Percentiles rank a stretch among this genome's conserved stretches.
phyloP scores from a whole-genome alignment of 2,113 vertebrate species.

The Leuciscus idus region DNA sequence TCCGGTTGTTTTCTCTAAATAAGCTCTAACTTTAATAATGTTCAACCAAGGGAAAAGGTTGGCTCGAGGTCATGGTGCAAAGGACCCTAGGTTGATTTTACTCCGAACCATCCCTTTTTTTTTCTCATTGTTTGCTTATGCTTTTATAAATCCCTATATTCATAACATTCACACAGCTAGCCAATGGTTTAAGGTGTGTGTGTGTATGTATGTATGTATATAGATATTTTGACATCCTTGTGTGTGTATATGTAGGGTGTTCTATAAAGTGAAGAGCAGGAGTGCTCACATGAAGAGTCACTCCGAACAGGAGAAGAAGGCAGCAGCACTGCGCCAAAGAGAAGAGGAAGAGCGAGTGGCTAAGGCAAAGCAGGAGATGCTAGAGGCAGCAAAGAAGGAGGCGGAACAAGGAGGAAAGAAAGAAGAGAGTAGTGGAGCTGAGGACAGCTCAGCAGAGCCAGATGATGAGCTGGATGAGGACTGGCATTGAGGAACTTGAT shows the following conservation, averaged over 20 bases:
- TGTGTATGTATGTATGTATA: too few relatives aligned
- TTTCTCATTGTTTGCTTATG: not conserved
- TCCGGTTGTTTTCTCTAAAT: too few relatives aligned
- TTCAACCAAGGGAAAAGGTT: too few relatives aligned
- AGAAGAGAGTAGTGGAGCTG: conserved; percentile 62
- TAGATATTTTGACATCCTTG: not conserved
- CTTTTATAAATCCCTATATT: not conserved
- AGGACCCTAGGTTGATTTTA: too few relatives aligned
- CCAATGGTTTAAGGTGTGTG: too few relatives aligned
- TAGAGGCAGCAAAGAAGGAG: conserved; percentile 10
- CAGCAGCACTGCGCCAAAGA: conserved; percentile 83
- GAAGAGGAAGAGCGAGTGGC: conserved; percentile 79
- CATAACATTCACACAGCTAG: not conserved
- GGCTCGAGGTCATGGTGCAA: too few relatives aligned
- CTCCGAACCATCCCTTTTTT: too few relatives aligned
- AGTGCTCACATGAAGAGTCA: conserved; percentile 99
- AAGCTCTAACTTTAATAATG: too few relatives aligned
- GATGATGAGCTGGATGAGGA: conserved; percentile 79
- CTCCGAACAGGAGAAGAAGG: conserved; percentile 96
- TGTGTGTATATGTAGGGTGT: conserved; percentile 78
- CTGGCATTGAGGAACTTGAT: conserved; percentile 68
- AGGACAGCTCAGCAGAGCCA: conserved; percentile 61
- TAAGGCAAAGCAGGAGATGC: conserved; percentile 42
- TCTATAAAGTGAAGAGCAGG: conserved; percentile 96
- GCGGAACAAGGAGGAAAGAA: not conserved